Base-by-base conservation (phyloP, 53 echinoderm and acorn worm species). In the Paracentrotus lividus region DNA sequence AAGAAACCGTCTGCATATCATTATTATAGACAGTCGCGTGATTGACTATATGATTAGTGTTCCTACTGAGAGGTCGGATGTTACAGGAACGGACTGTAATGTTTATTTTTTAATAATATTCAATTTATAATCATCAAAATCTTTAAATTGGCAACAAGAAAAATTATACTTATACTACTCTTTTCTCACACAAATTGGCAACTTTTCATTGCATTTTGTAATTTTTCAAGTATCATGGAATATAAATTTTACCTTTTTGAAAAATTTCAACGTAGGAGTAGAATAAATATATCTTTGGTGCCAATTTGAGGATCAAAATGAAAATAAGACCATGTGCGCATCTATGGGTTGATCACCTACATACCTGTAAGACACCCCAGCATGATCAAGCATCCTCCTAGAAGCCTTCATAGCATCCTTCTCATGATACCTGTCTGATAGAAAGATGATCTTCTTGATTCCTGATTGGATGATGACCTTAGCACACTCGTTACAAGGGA, bases 401-500 rank as follows among this genome's bases (percentile, higher is more conserved):
- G 97, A 97, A 21, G 97, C 97, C 52, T 58, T 94, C 47, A 95
- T 97, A 20, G 78, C 84, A 21, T 66, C 86, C 13, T 94, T 96
- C 15, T 94, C 93, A 43, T 86, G 86, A 58, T 97, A 95, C 69
- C 94, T 97, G 84, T 97, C 97, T 0, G 97, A 97, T 32, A 97
- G 78, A 69, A 88, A 97, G 42, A 97, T 32, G 75, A 97, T 84
- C 42, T 88, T 93, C 69, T 66, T 93, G 90, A 97, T 96, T 7
- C 96, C 95, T 0, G 97, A 93, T 26, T 97, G 97, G 95, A 97
- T 97, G 29, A 97, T 91, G 93, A 97, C 94, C 89, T 97, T 97
- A 42, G 97, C 96, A 85, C 97, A 97, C 59, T 97, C 96, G 65
- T 97, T 97, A 77, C 97, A 97, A 0, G 97, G 97, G 56, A 97